Conservation (phyloP, 92 coral and sea anemone genomes). For the Parazoanthus darwini region DNA sequence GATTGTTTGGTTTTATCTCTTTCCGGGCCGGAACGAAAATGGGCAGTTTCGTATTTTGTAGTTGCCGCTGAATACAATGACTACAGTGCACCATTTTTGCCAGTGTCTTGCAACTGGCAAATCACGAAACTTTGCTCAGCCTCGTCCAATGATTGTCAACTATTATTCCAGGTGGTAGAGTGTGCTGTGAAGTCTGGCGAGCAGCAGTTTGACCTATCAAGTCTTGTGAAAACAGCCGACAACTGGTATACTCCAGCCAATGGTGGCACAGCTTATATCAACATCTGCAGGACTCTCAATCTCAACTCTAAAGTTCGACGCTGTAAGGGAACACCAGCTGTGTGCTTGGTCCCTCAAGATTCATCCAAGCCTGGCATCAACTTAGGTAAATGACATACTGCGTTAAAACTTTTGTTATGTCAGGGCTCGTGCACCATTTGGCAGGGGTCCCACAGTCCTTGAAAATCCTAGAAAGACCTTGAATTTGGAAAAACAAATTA, state of each 20-base stretch:
- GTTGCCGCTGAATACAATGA: too few relatives aligned
- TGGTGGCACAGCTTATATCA: conserved; percentile 73
- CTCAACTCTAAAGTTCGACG: conserved; percentile 50
- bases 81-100: too few relatives aligned
- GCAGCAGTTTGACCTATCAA: conserved; percentile 82
- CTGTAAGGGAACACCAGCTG: conserved; percentile 79
- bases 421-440: background rate
- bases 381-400: conserved; percentile 52
- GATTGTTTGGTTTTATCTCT: too few relatives aligned
- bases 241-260: conserved; percentile 60
- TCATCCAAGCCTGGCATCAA: conserved; percentile 41
- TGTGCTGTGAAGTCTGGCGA: conserved; percentile 72
- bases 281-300: conserved; percentile 85
- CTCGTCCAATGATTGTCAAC: too few relatives aligned
- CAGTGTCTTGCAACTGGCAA: too few relatives aligned
- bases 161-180: conserved; percentile 56
- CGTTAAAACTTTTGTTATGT: too few relatives aligned
- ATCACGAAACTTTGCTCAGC: too few relatives aligned
- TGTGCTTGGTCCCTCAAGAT: conserved; percentile 52
- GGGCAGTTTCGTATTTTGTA: too few relatives aligned
- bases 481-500: too few relatives aligned
- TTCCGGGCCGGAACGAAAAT: too few relatives aligned
- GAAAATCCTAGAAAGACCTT: too few relatives aligned
- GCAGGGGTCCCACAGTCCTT: too few relatives aligned
- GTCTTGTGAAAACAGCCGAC: conserved; percentile 68